Evolutionary conservation across 2,888 invertebrate genomes (phyloP), one percentile per base, ranked within the genome.

Genomic region (Metallyticus violacea): DNA sequence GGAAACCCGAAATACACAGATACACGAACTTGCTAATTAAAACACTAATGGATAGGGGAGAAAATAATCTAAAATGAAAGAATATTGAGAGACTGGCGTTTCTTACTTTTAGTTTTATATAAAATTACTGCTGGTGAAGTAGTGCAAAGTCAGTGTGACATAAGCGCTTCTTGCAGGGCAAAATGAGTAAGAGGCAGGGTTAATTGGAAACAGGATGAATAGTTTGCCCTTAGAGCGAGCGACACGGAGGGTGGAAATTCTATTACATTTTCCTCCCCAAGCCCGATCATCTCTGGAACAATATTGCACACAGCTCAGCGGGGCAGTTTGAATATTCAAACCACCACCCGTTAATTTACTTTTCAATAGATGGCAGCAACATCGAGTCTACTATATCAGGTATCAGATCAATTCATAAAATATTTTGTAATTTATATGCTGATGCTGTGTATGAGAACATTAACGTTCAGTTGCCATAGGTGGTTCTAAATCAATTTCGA

Each of bases 171-270:
- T 82, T 76, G 82, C 62, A 7, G 26, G 40, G 9, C 15, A 15
- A 62, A 62, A 62, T 62, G 40, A 62, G 40, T 62, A 62, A 62
- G 40, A 62, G 40, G 76, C 26, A 26, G 82, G 76, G 76, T 82
- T 82, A 82, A 82, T 82, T 82, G 82, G 76, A 82, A 82, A 82
- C 82, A 82, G 82, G 62, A 26, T 62, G 62, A 22, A 82, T 76
- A 82, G 76, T 82, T 82, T 62, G 40, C 40, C 40, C 40, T 62
- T 62, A 62, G 40, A 62, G 40, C 40, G 40, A 62, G 40, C 40
- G 40, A 62, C 40, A 62, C 40, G 40, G 40, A 62, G 40, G 40
- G 40, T 62, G 40, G 40, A 62, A 62, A 62, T 62, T 62, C 40
- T 62, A 62, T 62, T 62, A 62, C 40, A 62, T 62, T 62, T 62